These are phyloP conservation scores for Andrena trimmerana DNA, from an alignment of 2,888 invertebrate genomes.

Conservation along the genomic window DNA sequence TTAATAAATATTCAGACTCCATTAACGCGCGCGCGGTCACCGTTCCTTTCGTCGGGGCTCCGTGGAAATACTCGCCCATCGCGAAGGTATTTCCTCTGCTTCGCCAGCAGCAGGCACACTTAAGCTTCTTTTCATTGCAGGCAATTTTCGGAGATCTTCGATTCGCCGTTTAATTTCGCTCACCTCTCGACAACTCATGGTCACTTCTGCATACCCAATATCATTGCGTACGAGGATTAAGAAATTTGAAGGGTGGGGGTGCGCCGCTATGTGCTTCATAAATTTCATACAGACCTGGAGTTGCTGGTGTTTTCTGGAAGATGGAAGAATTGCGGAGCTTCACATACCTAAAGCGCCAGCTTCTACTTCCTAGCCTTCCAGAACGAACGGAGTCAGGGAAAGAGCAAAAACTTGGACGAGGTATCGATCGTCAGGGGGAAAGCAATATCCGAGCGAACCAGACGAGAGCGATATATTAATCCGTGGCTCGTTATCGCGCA, in stretches of 20 bases:
- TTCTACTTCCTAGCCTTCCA: slow-evolving; percentile 4
- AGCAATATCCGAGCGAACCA: slow-evolving; percentile 49
- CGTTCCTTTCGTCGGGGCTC: not conserved
- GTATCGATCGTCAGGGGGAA: slow-evolving; percentile 46
- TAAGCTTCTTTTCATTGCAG: slow-evolving; percentile 41
- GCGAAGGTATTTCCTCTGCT: slow-evolving; percentile 3
- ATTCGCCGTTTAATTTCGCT: not conserved
- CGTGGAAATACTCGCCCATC: not conserved
- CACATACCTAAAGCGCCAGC: slow-evolving; percentile 7
- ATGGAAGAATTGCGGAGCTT: not conserved
- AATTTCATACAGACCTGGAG: no score
- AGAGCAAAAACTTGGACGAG: slow-evolving; percentile 45
- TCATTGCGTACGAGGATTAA: slow-evolving; percentile 2
- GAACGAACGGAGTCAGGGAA: slow-evolving; percentile 40
- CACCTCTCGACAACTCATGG: not conserved
- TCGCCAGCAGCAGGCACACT: not conserved
- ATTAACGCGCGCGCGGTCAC: slow-evolving; percentile 26
- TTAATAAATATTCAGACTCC: slow-evolving; percentile 49
- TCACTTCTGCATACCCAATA: not conserved
- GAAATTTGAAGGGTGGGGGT: not conserved
- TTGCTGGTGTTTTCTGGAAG: no score
- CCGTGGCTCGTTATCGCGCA: slow-evolving; percentile 41
- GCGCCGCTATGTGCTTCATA: no score
- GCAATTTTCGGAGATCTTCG: slow-evolving; percentile 3
- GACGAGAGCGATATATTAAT: slow-evolving; percentile 57